A percentile compares a stretch with the other conserved stretches of the same genome.
phyloP scores from a whole-genome alignment of 2,888 invertebrate species.

The Epinotia brunnichana region DNA sequence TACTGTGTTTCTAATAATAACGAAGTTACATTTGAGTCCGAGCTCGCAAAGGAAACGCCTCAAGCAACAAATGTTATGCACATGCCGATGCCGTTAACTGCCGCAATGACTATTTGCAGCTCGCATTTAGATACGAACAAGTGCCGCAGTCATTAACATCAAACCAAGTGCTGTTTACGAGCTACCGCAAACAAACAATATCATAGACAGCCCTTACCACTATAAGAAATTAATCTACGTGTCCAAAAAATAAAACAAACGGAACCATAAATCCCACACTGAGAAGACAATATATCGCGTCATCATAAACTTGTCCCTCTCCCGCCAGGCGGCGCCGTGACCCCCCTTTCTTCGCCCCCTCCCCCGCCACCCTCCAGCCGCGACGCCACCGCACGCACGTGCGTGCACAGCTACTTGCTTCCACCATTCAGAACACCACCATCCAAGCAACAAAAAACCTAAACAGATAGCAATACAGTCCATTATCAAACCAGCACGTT shows the following conservation, averaged over 20 bases:
- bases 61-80: constrained; percentile 63
- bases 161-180: constrained; percentile 35
- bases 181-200: constrained; percentile 40
- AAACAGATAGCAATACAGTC: constrained; percentile 61
- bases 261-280: constrained; percentile 78
- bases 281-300: constrained; percentile 78
- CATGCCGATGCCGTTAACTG: constrained; percentile 59
- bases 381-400: constrained; percentile 71
- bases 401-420: constrained; percentile 70
- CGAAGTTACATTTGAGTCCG: constrained; percentile 58
- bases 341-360: constrained; percentile 54
- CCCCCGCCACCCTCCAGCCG: constrained; percentile 51
- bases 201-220: constrained; percentile 49
- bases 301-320: constrained; percentile 79
- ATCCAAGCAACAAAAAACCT: constrained; percentile 61
- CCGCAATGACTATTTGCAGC: constrained; percentile 52
- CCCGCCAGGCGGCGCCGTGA: constrained; percentile 79
- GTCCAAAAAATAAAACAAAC: constrained; percentile 76
- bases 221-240: constrained; percentile 76
- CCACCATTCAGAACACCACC: constrained; percentile 56
- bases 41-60: constrained; percentile 66
- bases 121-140: constrained; percentile 56
- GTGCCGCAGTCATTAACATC: constrained; percentile 29
- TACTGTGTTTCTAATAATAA: constrained; percentile 43
- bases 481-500: constrained; percentile 53